Evolutionary conservation across 1,140 invertebrate genomes (phyloP).

Genomic region (Augochlora pura): DNA sequence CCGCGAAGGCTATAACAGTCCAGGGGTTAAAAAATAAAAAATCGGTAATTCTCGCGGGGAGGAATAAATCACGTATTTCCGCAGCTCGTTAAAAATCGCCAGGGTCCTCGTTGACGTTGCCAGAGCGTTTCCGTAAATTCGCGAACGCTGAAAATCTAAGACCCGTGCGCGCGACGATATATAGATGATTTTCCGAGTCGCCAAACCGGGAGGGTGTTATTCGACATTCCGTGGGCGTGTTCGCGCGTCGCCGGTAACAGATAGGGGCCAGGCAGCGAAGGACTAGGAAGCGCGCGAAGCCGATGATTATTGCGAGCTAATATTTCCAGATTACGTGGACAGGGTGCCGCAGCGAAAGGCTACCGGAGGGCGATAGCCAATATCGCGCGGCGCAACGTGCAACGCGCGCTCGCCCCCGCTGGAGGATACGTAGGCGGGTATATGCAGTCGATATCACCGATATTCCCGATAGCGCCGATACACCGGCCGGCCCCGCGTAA

Average conservation of each 20-base stretch:
- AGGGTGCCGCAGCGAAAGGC: slow-evolving; percentile 32
- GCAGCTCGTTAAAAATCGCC: too few species aligned
- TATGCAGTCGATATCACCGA: slow-evolving; percentile 60
- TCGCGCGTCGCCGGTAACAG: background rate
- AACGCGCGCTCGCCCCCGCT: slow-evolving; percentile 42
- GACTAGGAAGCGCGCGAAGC: background rate
- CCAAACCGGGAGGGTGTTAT: too few species aligned
- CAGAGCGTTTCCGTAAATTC: too few species aligned
- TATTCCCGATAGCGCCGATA: slow-evolving; percentile 56
- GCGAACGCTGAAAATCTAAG: too few species aligned
- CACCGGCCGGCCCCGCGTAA: slow-evolving; percentile 54
- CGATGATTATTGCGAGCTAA: slow-evolving; percentile 54
- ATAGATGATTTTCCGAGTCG: too few species aligned
- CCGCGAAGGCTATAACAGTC: too few species aligned
- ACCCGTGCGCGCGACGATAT: too few species aligned
- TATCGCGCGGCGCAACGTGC: slow-evolving; percentile 53
- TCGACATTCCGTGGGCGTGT: background rate
- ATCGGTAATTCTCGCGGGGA: too few species aligned
- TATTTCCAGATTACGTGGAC: slow-evolving; percentile 67
- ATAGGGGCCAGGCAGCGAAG: background rate
- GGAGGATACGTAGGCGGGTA: slow-evolving; percentile 51
- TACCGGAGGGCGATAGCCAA: slow-evolving; percentile 61
- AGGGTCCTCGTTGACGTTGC: too few species aligned
- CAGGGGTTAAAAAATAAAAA: too few species aligned
- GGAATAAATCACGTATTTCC: too few species aligned